Percentiles rank a stretch among this genome's conserved stretches.
Conservation (phyloP, 2,797 vertebrate species). For the Labroides dimidiatus region DNA sequence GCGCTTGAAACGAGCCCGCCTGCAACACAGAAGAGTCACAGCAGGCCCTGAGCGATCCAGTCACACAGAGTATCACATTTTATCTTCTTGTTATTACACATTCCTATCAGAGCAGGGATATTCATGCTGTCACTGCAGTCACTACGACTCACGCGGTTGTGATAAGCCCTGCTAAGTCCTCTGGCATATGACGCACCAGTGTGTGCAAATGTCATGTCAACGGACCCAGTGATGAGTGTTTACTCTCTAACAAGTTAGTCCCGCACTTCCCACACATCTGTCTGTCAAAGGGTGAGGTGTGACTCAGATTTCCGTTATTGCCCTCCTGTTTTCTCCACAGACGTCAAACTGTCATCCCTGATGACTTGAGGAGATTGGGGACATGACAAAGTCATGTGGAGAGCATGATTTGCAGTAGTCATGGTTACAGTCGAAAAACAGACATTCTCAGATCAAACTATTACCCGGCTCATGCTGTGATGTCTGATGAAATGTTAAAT, state of each 20-base stretch:
- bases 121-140: constrained; percentile 33
- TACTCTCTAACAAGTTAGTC: constrained; percentile 52
- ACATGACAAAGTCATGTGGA: constrained; percentile 50
- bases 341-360: constrained; percentile 21
- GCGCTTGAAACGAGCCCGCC: constrained; percentile 95
- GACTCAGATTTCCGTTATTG: constrained; percentile 53
- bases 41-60: constrained; percentile 28
- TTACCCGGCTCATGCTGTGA: constrained; percentile 73
- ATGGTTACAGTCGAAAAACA: constrained; percentile 67
- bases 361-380: constrained; percentile 7
- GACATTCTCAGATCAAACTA: constrained; percentile 64
- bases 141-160: constrained; percentile 24
- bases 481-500: constrained; percentile 81
- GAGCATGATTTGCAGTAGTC: constrained; percentile 64
- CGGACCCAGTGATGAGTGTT: constrained; percentile 58
- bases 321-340: constrained; percentile 15
- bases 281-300: constrained; percentile 48
- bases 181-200: constrained; percentile 71
- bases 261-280: constrained; percentile 36
- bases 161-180: constrained; percentile 56
- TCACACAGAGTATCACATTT: constrained; percentile 29
- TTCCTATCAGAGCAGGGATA: constrained; percentile 11
- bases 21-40: constrained; percentile 69
- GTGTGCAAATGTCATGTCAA: constrained; percentile 70
- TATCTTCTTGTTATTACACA: constrained; percentile 6